Evolutionary conservation across 53 echinoderm and acorn worm species (phyloP).

Genomic region (Astropecten irregularis): DNA sequence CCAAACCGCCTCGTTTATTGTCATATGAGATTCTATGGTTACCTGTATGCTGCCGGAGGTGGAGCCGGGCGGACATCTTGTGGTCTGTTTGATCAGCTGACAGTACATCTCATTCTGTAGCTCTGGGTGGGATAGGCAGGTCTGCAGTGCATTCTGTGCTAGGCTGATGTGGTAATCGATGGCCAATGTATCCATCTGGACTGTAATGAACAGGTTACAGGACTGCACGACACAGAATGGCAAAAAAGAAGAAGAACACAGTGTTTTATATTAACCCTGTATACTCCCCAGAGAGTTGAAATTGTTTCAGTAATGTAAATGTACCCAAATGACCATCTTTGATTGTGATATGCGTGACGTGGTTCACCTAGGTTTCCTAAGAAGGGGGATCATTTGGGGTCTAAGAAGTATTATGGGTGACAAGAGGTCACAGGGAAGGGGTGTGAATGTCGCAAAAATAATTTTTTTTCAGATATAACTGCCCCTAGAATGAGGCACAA

Average conservation of each 20-base stretch:
- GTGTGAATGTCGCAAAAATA: no score
- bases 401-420: no score
- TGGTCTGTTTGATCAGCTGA: slow-evolving; percentile 98
- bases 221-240: slow-evolving; percentile 62
- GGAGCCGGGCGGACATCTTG: slow-evolving; percentile 39
- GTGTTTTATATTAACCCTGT: no score
- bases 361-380: no score
- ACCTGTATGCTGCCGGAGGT: slow-evolving; percentile 46
- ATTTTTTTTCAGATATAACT: no score
- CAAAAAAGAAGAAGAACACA: not conserved
- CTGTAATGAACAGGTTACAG: slow-evolving; percentile 86
- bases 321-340: no score
- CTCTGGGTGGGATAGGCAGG: slow-evolving; percentile 90
- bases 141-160: slow-evolving; percentile 97
- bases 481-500: no score
- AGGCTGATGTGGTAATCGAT: slow-evolving; percentile 97
- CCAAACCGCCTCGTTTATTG: not conserved
- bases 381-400: no score
- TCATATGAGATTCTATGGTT: slow-evolving; percentile 21
- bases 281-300: no score
- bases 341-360: no score
- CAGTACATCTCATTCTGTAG: slow-evolving; percentile 97
- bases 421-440: no score
- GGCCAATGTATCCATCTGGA: slow-evolving; percentile 87
- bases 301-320: no score